Percentiles rank a stretch among this genome's conserved stretches.
phyloP scores from a whole-genome alignment of 2,888 invertebrate species.

The Rapana venosa region DNA sequence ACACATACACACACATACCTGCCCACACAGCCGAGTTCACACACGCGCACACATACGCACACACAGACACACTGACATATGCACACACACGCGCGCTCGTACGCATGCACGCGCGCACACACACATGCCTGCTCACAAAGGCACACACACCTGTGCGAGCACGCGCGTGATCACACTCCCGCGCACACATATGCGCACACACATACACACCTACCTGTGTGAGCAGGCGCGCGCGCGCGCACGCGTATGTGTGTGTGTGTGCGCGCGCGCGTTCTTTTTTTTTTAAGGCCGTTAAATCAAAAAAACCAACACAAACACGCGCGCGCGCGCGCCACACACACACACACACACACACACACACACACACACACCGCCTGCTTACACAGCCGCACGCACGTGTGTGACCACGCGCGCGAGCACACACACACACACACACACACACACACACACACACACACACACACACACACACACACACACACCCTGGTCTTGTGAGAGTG shows the following conservation, averaged over 20 bases:
- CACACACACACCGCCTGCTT: no score
- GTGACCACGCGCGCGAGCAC: background rate
- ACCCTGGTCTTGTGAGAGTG: no score
- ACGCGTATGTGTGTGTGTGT: constrained; percentile 17
- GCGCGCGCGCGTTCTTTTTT: background rate
- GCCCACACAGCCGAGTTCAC: background rate
- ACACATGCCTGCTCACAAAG: background rate
- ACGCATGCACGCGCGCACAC: background rate
- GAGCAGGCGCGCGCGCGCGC: background rate
- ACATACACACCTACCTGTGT: background rate
- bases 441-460: background rate
- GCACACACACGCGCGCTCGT: background rate
- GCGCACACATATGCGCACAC: no score
- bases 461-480: background rate
- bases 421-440: constrained; percentile 4
- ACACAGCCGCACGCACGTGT: background rate
- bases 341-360: no score
- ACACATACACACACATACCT: background rate
- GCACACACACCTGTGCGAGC: background rate
- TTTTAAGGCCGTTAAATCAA: background rate
- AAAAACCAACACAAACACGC: no score
- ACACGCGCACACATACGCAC: constrained; percentile 5
- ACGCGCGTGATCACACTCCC: background rate
- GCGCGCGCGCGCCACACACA: no score
- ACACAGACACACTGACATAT: constrained; percentile 8